phyloP scores from a whole-genome alignment of 2,888 invertebrate species.

The Eupithecia inturbata region DNA sequence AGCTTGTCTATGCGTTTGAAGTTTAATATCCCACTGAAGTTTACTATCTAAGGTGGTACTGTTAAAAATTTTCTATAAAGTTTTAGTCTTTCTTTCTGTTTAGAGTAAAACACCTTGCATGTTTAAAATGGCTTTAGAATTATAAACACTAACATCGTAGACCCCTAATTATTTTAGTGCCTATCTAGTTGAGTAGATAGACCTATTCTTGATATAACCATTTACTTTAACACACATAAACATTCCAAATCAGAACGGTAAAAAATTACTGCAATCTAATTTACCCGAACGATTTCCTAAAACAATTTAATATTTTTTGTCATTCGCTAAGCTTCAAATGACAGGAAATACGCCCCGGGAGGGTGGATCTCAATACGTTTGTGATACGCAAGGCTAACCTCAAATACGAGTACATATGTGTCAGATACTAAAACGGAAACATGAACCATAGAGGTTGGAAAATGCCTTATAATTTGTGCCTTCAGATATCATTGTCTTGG shows the following conservation, averaged over 20 bases:
- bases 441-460: slow-evolving; percentile 35
- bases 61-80: too few species aligned
- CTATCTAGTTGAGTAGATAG: too few species aligned
- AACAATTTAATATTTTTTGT: slow-evolving; percentile 18
- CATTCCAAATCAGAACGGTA: not conserved
- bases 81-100: not conserved
- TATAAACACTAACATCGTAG: not conserved
- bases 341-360: slow-evolving; percentile 13
- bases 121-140: not conserved
- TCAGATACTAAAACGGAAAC: slow-evolving; percentile 36
- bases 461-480: slow-evolving; percentile 35
- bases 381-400: slow-evolving; percentile 26
- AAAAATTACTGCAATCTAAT: slow-evolving; percentile 2
- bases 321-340: slow-evolving; percentile 14
- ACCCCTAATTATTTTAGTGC: too few species aligned
- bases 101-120: not conserved
- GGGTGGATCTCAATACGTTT: slow-evolving; percentile 21
- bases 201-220: not conserved
- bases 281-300: slow-evolving; percentile 14
- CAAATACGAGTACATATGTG: slow-evolving; percentile 35
- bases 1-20: too few species aligned
- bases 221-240: not conserved
- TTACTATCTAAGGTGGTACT: too few species aligned
- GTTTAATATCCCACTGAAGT: too few species aligned
- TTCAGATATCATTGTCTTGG: slow-evolving; percentile 31